Conservation (phyloP, 2,888 invertebrate genomes). For the Andrena haemorrhoa region DNA sequence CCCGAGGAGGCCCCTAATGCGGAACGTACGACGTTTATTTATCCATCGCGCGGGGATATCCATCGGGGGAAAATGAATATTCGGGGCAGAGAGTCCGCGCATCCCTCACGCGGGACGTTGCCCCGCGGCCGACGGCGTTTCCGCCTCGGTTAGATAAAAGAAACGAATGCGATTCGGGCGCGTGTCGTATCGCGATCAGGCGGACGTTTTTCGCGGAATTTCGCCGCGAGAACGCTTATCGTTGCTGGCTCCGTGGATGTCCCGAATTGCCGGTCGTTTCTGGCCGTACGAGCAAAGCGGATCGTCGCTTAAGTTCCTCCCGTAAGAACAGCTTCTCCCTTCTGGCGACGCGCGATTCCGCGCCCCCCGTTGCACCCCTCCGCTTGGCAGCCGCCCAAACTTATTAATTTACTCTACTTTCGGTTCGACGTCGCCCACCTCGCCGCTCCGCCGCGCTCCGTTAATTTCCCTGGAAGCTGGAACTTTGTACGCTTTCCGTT, state of each 20-base stretch:
- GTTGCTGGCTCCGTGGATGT: constrained; percentile 19
- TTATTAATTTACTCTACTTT: constrained; percentile 70
- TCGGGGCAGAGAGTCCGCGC: background rate
- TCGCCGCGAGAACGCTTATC: constrained; percentile 39
- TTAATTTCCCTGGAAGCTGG: constrained; percentile 44
- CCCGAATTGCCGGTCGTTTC: constrained; percentile 54
- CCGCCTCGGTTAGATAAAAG: constrained; percentile 18
- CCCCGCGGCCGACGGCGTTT: constrained; percentile 5
- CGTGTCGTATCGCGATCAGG: constrained; percentile 40
- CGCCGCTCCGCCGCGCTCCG: constrained; percentile 19
- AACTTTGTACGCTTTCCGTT: constrained; percentile 15
- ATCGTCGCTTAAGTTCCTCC: constrained; percentile 50
- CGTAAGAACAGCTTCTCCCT: constrained; percentile 46
- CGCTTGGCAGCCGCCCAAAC: constrained; percentile 50
- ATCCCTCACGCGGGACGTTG: constrained; percentile 1
- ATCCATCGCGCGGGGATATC: background rate
- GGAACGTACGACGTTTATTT: background rate
- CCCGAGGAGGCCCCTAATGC: background rate
- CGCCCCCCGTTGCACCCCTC: background rate
- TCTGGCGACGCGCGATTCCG: constrained; percentile 52
- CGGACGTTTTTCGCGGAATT: constrained; percentile 41
- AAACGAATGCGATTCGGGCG: constrained; percentile 37
- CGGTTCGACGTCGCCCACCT: constrained; percentile 27
- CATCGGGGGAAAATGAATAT: background rate
- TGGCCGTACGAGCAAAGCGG: constrained; percentile 44